Conservation (phyloP, 2,888 invertebrate genomes). For the Steinernema hermaphroditum region DNA sequence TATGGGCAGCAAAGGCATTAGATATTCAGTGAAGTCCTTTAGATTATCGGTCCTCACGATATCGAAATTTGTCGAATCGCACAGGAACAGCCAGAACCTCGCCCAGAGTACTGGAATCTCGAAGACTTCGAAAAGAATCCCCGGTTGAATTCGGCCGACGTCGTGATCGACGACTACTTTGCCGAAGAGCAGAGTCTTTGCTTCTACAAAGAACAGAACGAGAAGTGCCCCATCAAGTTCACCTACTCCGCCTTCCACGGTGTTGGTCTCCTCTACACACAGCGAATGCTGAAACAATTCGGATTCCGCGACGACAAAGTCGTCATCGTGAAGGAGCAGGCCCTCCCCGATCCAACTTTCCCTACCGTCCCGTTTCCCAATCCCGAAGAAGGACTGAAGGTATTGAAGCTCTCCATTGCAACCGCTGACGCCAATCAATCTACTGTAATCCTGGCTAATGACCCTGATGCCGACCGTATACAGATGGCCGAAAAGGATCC, state of each 20-base stretch:
- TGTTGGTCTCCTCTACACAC: constrained; percentile 82
- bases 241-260: constrained; percentile 98
- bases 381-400: constrained; percentile 83
- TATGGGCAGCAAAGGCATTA: constrained; percentile 61
- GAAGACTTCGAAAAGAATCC: constrained; percentile 71
- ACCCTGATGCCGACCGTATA: constrained; percentile 95
- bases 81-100: constrained; percentile 78
- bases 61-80: constrained; percentile 81
- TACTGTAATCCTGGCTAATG: constrained; percentile 86
- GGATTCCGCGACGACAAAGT: constrained; percentile 71
- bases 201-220: constrained; percentile 57
- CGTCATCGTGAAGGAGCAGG: constrained; percentile 71
- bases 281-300: constrained; percentile 77
- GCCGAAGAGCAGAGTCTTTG: constrained; percentile 64
- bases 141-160: constrained; percentile 70
- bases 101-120: constrained; percentile 78
- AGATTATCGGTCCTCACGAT: constrained; percentile 91
- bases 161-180: constrained; percentile 75
- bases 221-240: constrained; percentile 72
- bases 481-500: constrained; percentile 85
- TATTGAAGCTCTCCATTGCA: constrained; percentile 75
- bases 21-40: no score
- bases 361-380: constrained; percentile 96
- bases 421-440: constrained; percentile 78
- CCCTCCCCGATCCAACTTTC: constrained; percentile 91